Evolutionary conservation across 2,888 invertebrate genomes (phyloP).

Genomic region (Amphiduros pacificus): DNA sequence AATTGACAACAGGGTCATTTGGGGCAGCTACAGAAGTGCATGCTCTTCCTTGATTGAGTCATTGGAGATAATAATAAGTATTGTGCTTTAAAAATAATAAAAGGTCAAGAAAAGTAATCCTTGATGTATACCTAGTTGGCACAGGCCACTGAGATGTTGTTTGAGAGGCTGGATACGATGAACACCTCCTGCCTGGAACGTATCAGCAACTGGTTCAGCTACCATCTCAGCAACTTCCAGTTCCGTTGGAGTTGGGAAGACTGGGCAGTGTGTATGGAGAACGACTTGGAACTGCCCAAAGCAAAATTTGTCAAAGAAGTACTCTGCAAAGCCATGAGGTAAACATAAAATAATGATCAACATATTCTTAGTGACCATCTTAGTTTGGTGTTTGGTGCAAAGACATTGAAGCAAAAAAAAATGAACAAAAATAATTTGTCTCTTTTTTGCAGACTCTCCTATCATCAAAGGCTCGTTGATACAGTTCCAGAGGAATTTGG

Average conservation of each 20-base stretch:
- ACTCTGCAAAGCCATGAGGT: conserved; percentile 87
- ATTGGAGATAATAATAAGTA: no score
- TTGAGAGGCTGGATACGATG: conserved; percentile 94
- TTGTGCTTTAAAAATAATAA: no score
- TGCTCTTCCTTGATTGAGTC: no score
- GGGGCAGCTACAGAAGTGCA: no score
- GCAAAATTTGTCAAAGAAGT: conserved; percentile 93
- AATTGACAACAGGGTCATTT: no score
- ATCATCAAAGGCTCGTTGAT: conserved; percentile 86
- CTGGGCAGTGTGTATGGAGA: conserved; percentile 59
- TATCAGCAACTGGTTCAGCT: conserved; percentile 96
- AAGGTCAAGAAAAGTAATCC: no score
- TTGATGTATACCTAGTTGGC: conserved; percentile 67
- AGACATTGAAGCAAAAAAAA: background rate
- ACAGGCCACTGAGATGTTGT: conserved; percentile 96
- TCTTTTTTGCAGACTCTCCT: conserved; percentile 69
- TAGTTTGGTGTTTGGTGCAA: background rate
- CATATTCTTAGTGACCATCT: background rate
- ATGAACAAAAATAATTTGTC: background rate
- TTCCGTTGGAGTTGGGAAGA: conserved; percentile 94
- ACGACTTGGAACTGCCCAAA: conserved; percentile 77
- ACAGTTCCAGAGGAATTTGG: conserved; percentile 87
- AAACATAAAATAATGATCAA: conserved; percentile 30
- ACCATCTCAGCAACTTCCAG: conserved; percentile 98
- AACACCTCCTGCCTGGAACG: conserved; percentile 95